Conservation (phyloP, 2,797 vertebrate genomes). For the Oreochromis grahami region DNA sequence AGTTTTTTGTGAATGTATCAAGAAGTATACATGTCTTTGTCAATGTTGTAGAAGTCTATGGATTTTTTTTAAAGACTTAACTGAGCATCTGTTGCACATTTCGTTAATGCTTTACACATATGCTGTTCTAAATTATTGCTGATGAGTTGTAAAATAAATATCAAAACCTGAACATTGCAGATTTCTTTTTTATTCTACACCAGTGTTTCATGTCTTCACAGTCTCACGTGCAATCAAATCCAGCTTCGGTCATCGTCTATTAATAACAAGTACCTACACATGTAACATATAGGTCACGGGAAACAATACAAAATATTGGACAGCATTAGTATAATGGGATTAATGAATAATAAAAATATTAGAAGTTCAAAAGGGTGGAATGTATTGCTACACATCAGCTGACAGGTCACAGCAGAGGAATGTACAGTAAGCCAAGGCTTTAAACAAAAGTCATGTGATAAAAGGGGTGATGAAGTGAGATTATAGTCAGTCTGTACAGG, state of each 20-base stretch:
- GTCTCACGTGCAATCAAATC: not conserved
- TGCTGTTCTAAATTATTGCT: constrained; percentile 97
- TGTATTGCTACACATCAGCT: constrained; percentile 56
- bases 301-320: not conserved
- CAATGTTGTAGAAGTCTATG: constrained; percentile 94
- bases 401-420: constrained; percentile 63
- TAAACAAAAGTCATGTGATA: constrained; percentile 68
- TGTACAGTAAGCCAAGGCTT: constrained; percentile 67
- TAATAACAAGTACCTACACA: not conserved
- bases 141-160: constrained; percentile 89
- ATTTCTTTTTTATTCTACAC: constrained; percentile 31
- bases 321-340: not conserved
- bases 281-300: not conserved
- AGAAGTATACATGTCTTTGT: constrained; percentile 82
- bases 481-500: constrained; percentile 45
- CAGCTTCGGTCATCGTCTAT: not conserved
- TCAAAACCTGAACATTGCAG: constrained; percentile 79
- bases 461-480: constrained; percentile 58
- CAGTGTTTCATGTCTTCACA: not conserved
- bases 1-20: constrained; percentile 84
- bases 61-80: constrained; percentile 77
- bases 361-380: constrained; percentile 1
- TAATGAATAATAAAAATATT: not conserved
- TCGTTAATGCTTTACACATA: constrained; percentile 95
- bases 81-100: constrained; percentile 91